phyloP scores from a whole-genome alignment of 2,888 invertebrate genomes.

The Dolichopus griseipennis region DNA sequence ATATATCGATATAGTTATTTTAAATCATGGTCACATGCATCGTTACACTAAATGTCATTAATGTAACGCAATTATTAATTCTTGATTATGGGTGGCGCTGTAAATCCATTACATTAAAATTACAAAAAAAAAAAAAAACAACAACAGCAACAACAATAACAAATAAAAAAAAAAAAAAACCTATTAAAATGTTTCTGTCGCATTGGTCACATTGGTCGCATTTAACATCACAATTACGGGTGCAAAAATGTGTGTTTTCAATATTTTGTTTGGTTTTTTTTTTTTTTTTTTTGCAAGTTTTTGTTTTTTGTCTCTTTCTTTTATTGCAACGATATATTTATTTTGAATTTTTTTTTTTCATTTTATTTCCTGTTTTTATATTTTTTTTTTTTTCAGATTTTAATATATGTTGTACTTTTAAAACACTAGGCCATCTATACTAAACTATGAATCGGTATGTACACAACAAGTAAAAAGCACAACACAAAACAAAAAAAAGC shows the following conservation, averaged over 20 bases:
- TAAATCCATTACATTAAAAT: not conserved
- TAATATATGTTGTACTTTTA: not conserved
- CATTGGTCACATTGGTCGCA: constrained; percentile 4
- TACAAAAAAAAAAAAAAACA: no score
- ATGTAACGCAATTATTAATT: constrained; percentile 1
- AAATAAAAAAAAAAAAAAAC: not conserved
- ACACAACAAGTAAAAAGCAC: no score
- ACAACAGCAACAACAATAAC: no score
- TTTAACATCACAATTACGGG: not conserved
- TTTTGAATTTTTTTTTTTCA: not conserved
- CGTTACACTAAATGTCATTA: not conserved
- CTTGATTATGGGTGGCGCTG: constrained; percentile 4
- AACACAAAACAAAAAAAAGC: not conserved
- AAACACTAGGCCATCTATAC: no score
- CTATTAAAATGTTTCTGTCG: constrained; percentile 1
- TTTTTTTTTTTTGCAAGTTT: not conserved
- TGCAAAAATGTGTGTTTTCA: not conserved
- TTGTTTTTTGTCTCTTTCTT: not conserved
- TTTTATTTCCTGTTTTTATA: not conserved
- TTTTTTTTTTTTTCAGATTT: not conserved
- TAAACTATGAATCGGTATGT: no score
- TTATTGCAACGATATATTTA: no score
- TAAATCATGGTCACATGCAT: no score
- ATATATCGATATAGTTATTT: no score
- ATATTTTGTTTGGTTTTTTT: not conserved